Evolutionary conservation across 2,797 vertebrate species (phyloP).

Genomic region (Ibycter americanus): DNA sequence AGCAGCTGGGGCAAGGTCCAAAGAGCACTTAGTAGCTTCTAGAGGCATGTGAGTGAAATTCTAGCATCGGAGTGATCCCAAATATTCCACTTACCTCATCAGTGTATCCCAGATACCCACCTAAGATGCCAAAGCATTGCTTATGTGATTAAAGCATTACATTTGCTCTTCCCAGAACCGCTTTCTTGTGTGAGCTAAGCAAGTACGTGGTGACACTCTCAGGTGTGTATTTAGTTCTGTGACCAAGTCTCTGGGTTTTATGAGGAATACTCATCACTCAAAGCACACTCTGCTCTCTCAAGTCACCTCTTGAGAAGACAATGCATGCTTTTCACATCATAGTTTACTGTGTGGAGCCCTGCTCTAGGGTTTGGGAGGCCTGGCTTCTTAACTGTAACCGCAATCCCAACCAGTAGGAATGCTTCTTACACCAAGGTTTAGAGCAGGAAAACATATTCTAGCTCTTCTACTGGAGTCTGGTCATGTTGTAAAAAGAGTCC

Average conservation of each 20-base stretch:
- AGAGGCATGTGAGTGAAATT: neutral
- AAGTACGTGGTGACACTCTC: neutral
- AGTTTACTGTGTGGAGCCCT: neutral
- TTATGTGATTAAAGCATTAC: neutral
- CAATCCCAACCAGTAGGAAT: neutral
- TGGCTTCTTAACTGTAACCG: neutral
- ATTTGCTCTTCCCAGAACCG: neutral
- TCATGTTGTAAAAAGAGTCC: neutral
- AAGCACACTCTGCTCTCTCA: neutral
- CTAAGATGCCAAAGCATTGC: neutral
- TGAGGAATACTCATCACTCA: neutral
- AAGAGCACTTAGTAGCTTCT: neutral
- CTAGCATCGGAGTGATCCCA: neutral
- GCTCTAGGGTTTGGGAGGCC: neutral
- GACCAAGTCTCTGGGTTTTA: rapidly evolving
- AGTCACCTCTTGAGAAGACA: neutral
- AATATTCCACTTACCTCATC: neutral
- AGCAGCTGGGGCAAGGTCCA: neutral
- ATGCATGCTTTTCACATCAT: rapidly evolving
- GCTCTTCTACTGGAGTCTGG: neutral
- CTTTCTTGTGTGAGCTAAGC: neutral
- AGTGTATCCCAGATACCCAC: rapidly evolving
- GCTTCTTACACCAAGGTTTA: neutral
- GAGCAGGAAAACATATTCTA: neutral
- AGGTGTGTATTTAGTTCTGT: neutral